phyloP scores from a whole-genome alignment of 2,888 invertebrate genomes.

The Sipunculus nudus region DNA sequence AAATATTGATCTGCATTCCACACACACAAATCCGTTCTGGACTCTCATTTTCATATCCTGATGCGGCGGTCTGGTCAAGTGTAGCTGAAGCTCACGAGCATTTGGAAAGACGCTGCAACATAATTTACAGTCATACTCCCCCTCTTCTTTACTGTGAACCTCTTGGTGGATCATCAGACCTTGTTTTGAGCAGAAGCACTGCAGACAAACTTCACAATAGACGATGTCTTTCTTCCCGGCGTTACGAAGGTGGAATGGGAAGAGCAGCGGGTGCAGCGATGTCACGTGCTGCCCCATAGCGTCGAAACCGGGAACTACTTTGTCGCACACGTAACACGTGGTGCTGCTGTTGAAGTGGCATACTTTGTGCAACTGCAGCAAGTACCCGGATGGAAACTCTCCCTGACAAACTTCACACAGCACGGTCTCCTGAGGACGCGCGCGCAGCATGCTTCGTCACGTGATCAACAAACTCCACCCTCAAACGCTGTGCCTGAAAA shows the following conservation, averaged over 20 bases:
- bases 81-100: conserved; percentile 32
- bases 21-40: conserved; percentile 57
- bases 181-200: conserved; percentile 40
- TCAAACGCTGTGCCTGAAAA: no score
- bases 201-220: conserved; percentile 40
- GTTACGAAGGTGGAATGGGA: conserved; percentile 6
- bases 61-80: conserved; percentile 38
- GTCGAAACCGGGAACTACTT: conserved; percentile 32
- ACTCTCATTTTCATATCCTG: conserved; percentile 43
- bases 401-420: conserved; percentile 43
- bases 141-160: conserved; percentile 25
- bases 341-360: conserved; percentile 45
- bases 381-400: conserved; percentile 29
- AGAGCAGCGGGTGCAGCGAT: conserved; percentile 27
- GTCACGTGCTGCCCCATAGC: conserved; percentile 41
- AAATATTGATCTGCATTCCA: conserved; percentile 61
- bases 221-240: conserved; percentile 19
- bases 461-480: no score
- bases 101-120: conserved; percentile 36
- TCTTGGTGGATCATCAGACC: conserved; percentile 31
- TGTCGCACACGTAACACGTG: conserved; percentile 46
- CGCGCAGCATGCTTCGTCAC: no score
- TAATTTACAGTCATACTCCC: conserved; percentile 35
- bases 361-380: conserved; percentile 41
- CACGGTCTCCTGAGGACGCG: conserved; percentile 2